These are phyloP conservation scores for Exephanes ischioxanthus DNA, from an alignment of 2,888 invertebrate species.

Conservation along the genomic window DNA sequence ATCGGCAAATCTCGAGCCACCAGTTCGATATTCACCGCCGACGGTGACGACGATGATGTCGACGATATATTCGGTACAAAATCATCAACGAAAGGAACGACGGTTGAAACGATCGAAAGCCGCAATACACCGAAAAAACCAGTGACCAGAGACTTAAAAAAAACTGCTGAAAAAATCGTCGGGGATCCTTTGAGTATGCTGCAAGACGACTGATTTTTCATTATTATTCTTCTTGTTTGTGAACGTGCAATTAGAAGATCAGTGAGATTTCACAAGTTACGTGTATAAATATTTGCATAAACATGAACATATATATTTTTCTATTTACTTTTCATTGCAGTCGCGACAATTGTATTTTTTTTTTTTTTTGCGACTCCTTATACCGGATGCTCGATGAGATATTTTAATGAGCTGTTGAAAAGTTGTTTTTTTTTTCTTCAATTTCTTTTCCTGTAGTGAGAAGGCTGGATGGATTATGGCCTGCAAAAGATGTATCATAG, in stretches of 20 bases:
- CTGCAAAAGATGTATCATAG: conserved; percentile 35
- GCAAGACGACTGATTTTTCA: conserved; percentile 76
- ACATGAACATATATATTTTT: conserved; percentile 68
- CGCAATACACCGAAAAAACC: conserved; percentile 75
- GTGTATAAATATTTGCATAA: conserved; percentile 48
- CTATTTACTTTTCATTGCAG: conserved; percentile 64
- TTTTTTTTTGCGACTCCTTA: conserved; percentile 21
- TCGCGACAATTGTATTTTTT: conserved; percentile 14
- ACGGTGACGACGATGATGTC: conserved; percentile 72
- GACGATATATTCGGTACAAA: conserved; percentile 77
- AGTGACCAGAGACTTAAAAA: conserved; percentile 80
- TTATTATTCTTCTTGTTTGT: background rate
- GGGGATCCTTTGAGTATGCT: conserved; percentile 82
- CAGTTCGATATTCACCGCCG: conserved; percentile 74
- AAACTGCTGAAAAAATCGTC: conserved; percentile 81
- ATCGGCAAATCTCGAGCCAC: conserved; percentile 65
- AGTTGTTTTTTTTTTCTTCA: conserved; percentile 21
- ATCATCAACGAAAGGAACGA: conserved; percentile 47
- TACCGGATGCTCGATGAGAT: conserved; percentile 21
- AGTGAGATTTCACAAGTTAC: conserved; percentile 4
- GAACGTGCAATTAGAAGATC: conserved; percentile 21
- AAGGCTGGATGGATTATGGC: conserved; percentile 9
- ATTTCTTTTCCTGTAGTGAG: background rate
- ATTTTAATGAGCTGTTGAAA: conserved; percentile 14
- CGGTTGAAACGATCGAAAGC: conserved; percentile 44